phyloP scores from a whole-genome alignment of 1,140 invertebrate genomes.

The Cotesia vestalis region DNA sequence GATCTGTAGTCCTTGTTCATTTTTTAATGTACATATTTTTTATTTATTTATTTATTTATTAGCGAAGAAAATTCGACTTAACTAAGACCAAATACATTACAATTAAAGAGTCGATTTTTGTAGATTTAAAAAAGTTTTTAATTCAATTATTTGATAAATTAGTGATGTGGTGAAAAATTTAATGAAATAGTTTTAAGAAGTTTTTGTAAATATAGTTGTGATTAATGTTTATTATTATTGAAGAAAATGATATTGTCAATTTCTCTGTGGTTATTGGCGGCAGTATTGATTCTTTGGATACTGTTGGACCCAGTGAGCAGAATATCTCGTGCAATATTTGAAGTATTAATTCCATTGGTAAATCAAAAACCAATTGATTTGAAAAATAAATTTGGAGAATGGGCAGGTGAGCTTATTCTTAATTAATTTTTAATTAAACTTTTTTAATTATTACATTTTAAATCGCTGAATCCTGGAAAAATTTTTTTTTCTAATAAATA shows the following conservation, averaged over 20 bases:
- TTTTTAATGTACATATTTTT: not conserved
- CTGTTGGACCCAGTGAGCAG: constrained; percentile 47
- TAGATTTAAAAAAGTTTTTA: too few species aligned
- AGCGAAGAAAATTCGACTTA: not conserved
- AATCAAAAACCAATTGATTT: constrained; percentile 54
- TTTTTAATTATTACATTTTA: not conserved
- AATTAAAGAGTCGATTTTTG: not conserved
- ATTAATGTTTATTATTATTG: constrained; percentile 21
- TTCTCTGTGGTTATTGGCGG: constrained; percentile 50
- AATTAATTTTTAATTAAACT: not conserved
- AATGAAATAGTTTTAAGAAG: not conserved
- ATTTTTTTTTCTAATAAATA: constrained; percentile 6
- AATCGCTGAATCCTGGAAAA: not conserved
- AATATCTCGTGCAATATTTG: constrained; percentile 47
- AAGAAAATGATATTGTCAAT: constrained; percentile 53
- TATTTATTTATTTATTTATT: not conserved
- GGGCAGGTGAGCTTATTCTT: constrained; percentile 55
- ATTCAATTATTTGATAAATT: not conserved
- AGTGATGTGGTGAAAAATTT: not conserved
- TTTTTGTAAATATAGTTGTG: not conserved
- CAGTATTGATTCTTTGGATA: constrained; percentile 50
- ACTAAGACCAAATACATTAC: not conserved
- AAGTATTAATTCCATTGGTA: constrained; percentile 55
- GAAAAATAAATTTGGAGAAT: constrained; percentile 57
- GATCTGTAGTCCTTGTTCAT: not conserved